Conservation (phyloP, 1,140 invertebrate species). For the Chironomus striatipennis region DNA sequence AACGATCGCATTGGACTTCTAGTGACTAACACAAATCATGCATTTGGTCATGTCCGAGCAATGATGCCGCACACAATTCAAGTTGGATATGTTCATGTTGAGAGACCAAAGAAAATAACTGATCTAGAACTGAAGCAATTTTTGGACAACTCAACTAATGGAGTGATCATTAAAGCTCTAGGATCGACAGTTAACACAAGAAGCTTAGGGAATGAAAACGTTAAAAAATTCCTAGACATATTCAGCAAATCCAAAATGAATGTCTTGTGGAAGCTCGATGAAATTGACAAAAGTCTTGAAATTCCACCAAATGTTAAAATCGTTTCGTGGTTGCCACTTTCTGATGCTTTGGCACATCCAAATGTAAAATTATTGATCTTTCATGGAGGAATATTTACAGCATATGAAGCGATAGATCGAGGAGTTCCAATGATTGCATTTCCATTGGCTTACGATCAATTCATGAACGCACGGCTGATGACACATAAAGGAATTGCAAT, state of each 20-base stretch:
- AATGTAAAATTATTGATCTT: too few relatives aligned
- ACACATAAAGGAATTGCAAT: conserved; percentile 32
- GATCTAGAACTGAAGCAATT: neutral
- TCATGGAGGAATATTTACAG: too few relatives aligned
- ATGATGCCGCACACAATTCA: neutral
- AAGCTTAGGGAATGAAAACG: neutral
- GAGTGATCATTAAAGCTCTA: neutral
- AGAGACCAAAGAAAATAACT: neutral
- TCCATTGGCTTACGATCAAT: neutral
- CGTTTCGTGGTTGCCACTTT: neutral
- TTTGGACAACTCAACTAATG: neutral
- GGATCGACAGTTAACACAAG: neutral
- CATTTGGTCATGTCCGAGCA: neutral
- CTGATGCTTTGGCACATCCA: neutral
- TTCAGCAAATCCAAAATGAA: neutral
- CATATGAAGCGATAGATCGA: too few relatives aligned
- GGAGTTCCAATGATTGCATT: too few relatives aligned
- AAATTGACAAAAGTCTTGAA: neutral
- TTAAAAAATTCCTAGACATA: neutral
- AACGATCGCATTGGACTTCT: neutral
- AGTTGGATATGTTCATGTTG: neutral
- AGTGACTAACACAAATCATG: neutral
- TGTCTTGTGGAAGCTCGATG: neutral
- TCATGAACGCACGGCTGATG: neutral
- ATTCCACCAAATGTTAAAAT: neutral